phyloP scores from a whole-genome alignment of 2,113 vertebrate species.

The Caranx melampygus region DNA sequence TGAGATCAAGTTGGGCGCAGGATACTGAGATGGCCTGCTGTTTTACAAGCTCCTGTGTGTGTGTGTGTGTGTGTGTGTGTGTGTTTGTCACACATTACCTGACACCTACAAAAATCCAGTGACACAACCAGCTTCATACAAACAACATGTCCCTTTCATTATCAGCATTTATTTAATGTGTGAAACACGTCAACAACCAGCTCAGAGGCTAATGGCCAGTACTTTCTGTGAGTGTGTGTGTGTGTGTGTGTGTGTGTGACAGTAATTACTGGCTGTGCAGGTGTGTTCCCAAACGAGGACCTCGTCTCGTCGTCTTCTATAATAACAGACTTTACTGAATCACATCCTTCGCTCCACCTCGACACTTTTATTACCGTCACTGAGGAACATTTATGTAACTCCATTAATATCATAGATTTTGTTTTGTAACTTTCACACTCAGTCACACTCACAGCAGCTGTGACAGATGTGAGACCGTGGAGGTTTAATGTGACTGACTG shows the following conservation, averaged over 20 bases:
- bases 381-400: too few species aligned
- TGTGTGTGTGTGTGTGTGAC: background rate
- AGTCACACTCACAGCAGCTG: too few species aligned
- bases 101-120: background rate
- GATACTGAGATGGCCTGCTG: conserved; percentile 37
- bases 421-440: too few species aligned
- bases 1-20: conserved; percentile 39
- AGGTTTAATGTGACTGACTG: too few species aligned
- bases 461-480: too few species aligned
- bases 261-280: too few species aligned
- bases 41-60: conserved; percentile 28
- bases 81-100: background rate
- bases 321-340: background rate
- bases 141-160: conserved; percentile 15
- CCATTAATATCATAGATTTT: too few species aligned
- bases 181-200: conserved; percentile 7
- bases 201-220: conserved; percentile 1
- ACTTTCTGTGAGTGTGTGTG: background rate
- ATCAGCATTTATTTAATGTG: background rate
- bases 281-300: too few species aligned
- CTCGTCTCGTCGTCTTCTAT: background rate
- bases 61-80: conserved; percentile 30
- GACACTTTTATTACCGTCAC: too few species aligned
- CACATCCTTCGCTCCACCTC: too few species aligned
- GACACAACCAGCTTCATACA: background rate